phyloP scores from a whole-genome alignment of 2,113 vertebrate genomes.

The Vidua chalybeata region DNA sequence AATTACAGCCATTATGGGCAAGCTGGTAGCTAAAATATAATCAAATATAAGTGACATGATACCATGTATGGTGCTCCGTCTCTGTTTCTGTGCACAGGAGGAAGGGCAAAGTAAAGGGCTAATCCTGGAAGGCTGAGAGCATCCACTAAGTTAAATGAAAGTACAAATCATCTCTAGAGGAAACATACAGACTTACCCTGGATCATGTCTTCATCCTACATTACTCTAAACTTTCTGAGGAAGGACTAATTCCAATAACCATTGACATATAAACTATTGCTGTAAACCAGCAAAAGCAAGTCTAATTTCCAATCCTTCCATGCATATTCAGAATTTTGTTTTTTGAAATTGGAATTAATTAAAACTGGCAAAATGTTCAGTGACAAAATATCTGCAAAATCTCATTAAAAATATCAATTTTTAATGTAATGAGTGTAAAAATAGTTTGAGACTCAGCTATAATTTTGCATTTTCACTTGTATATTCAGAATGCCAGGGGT shows the following conservation, averaged over 20 bases:
- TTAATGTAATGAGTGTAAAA: neutral
- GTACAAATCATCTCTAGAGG: neutral
- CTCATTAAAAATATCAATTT: neutral
- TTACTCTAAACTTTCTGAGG: neutral
- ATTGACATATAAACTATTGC: neutral
- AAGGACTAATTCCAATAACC: neutral
- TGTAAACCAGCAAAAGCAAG: neutral
- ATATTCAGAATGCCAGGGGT: neutral
- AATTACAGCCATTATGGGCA: neutral
- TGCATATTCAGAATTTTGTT: neutral
- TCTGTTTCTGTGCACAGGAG: neutral
- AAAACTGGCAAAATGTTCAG: neutral
- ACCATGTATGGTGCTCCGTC: neutral
- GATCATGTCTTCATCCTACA: neutral
- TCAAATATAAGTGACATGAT: neutral
- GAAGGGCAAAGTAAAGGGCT: neutral
- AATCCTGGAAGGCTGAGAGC: neutral
- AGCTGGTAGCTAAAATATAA: neutral
- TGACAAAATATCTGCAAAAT: neutral
- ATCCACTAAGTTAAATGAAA: neutral
- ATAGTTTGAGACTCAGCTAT: neutral
- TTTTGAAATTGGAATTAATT: neutral
- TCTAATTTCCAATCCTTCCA: neutral
- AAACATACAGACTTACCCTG: neutral
- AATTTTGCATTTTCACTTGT: neutral